A percentile compares a stretch with the other conserved stretches of the same genome.
Conservation (phyloP, 2,113 vertebrate species). For the Pelecanoides urinatrix region DNA sequence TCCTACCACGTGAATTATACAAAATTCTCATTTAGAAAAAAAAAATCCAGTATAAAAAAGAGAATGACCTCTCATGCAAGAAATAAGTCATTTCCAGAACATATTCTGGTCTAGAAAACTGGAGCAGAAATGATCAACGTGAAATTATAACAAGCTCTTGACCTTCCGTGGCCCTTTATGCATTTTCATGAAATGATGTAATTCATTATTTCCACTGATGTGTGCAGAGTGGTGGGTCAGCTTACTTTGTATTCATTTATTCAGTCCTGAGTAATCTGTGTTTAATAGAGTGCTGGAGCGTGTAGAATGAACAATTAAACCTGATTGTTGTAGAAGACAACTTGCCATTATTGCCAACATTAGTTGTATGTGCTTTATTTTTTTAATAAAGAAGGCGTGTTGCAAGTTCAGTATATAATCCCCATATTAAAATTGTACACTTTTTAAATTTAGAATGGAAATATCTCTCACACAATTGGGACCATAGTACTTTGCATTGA, state of each 20-base stretch:
- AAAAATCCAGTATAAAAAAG: neutral
- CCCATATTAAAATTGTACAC: neutral
- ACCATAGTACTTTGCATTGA: neutral
- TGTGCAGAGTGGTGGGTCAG: slow-evolving; percentile 13
- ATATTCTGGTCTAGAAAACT: slow-evolving; percentile 21
- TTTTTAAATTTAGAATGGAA: slow-evolving; percentile 3
- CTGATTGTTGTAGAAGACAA: slow-evolving; percentile 65
- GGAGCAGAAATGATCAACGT: slow-evolving; percentile 3
- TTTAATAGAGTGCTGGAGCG: slow-evolving; percentile 68
- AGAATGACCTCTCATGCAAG: neutral
- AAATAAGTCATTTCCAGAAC: neutral
- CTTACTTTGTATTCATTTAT: slow-evolving; percentile 72
- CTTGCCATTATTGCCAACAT: slow-evolving; percentile 38
- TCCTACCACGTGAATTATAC: neutral
- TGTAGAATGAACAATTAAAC: slow-evolving; percentile 73
- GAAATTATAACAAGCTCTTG: slow-evolving; percentile 57
- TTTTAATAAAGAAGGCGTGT: slow-evolving; percentile 40
- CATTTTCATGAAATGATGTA: slow-evolving; percentile 58
- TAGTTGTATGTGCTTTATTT: slow-evolving; percentile 45
- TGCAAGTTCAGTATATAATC: slow-evolving; percentile 16
- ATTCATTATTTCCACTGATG: slow-evolving; percentile 53
- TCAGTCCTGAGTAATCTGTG: slow-evolving; percentile 69
- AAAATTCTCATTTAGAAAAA: neutral
- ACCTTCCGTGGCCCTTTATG: slow-evolving; percentile 38
- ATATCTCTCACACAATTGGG: neutral